Percentiles rank a stretch among this genome's conserved stretches.
Conservation (phyloP, 2,797 vertebrate species). For the Protosalanx chinensis region DNA sequence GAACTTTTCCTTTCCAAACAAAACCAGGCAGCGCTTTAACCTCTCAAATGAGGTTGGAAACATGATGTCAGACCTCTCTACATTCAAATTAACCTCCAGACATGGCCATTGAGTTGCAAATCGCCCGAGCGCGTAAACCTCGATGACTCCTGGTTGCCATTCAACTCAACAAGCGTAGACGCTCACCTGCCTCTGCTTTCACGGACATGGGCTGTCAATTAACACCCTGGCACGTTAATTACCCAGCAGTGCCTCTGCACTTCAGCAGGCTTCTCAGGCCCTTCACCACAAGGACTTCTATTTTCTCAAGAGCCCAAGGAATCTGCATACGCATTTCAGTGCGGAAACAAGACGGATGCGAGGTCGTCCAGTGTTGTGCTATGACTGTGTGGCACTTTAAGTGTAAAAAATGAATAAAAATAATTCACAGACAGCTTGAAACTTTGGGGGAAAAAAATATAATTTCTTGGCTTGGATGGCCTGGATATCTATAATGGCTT, state of each 20-base stretch:
- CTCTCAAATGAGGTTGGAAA: slow-evolving; percentile 60
- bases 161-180: slow-evolving; percentile 60
- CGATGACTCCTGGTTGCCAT: slow-evolving; percentile 56
- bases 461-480: too few relatives aligned
- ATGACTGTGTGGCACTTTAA: not conserved
- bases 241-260: slow-evolving; percentile 68
- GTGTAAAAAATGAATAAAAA: not conserved
- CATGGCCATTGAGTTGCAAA: slow-evolving; percentile 69
- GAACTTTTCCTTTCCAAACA: not conserved
- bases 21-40: slow-evolving; percentile 56
- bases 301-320: slow-evolving; percentile 61
- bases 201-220: slow-evolving; percentile 71
- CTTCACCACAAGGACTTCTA: slow-evolving; percentile 68
- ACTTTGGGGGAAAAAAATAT: too few relatives aligned
- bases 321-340: slow-evolving; percentile 65
- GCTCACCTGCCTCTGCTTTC: slow-evolving; percentile 69
- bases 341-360: slow-evolving; percentile 23
- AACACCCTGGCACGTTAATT: slow-evolving; percentile 78
- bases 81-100: slow-evolving; percentile 69
- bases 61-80: slow-evolving; percentile 70
- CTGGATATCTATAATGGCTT: too few relatives aligned
- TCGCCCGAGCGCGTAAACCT: slow-evolving; percentile 55
- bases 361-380: not conserved
- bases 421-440: too few relatives aligned
- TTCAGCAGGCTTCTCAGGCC: slow-evolving; percentile 71